A percentile compares a stretch with the other conserved stretches of the same genome.
These are phyloP conservation scores for Hoplias malabaricus DNA, from an alignment of 2,113 vertebrate genomes.

Conservation along the genomic window DNA sequence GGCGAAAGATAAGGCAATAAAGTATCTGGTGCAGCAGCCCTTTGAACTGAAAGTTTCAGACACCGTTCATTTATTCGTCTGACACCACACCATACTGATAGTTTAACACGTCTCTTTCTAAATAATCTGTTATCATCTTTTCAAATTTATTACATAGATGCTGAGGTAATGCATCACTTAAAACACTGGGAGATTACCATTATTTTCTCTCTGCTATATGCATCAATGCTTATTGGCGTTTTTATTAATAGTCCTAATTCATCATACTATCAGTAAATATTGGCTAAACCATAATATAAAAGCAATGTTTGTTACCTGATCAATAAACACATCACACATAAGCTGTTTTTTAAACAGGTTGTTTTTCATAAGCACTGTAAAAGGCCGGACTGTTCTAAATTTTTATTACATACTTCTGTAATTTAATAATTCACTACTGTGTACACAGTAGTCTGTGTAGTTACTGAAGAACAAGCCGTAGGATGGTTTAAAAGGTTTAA, in stretches of 20 bases:
- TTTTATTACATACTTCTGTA: too few species aligned
- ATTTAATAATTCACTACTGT: background rate
- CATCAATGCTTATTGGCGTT: background rate
- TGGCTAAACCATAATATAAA: background rate
- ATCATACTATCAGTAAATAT: background rate
- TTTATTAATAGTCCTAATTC: background rate
- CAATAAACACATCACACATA: background rate
- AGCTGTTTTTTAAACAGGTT: too few species aligned
- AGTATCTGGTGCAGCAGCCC: background rate
- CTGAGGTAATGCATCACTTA: background rate
- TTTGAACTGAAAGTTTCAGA: background rate
- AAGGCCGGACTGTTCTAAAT: too few species aligned
- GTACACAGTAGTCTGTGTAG: background rate
- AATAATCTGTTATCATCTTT: background rate
- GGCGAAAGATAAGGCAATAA: constrained; percentile 46
- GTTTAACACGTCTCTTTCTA: background rate
- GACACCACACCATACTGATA: background rate
- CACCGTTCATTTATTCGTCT: background rate
- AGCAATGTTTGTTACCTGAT: background rate
- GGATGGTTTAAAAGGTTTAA: too few species aligned
- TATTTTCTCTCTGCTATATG: background rate
- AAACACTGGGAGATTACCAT: background rate
- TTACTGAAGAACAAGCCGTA: too few species aligned
- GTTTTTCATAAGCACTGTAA: too few species aligned
- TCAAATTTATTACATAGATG: background rate